Conservation (phyloP, 2,113 vertebrate genomes). For the Ctenomys sociabilis region DNA sequence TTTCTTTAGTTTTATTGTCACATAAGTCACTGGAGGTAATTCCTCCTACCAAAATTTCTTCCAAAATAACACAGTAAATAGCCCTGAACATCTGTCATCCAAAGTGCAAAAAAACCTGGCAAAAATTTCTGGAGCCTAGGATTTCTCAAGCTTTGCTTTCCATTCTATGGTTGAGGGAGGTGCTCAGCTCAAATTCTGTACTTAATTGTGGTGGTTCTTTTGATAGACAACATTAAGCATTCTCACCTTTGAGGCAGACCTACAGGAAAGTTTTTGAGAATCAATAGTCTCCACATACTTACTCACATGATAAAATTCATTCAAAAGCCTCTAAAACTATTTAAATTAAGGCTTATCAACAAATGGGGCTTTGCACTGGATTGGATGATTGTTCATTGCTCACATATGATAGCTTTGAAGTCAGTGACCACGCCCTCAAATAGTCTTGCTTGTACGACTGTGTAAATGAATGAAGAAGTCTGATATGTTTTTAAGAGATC, state of each 20-base stretch:
- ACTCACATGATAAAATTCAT: neutral
- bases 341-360: neutral
- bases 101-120: rapidly evolving
- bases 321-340: neutral
- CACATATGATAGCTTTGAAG: neutral
- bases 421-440: neutral
- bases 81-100: neutral
- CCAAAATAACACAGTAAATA: neutral
- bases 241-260: neutral
- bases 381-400: neutral
- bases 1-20: neutral
- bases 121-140: neutral
- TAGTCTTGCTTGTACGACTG: neutral
- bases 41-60: neutral
- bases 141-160: neutral
- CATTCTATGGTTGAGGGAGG: no score
- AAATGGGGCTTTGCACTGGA: neutral
- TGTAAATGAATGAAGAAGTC: neutral
- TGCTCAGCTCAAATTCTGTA: no score
- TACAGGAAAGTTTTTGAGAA: neutral
- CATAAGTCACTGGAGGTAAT: neutral
- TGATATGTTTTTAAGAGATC: no score
- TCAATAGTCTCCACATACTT: neutral
- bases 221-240: neutral
- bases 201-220: neutral